Conservation (phyloP, 2,797 vertebrate species). For the Chaetophractus vellerosus region DNA sequence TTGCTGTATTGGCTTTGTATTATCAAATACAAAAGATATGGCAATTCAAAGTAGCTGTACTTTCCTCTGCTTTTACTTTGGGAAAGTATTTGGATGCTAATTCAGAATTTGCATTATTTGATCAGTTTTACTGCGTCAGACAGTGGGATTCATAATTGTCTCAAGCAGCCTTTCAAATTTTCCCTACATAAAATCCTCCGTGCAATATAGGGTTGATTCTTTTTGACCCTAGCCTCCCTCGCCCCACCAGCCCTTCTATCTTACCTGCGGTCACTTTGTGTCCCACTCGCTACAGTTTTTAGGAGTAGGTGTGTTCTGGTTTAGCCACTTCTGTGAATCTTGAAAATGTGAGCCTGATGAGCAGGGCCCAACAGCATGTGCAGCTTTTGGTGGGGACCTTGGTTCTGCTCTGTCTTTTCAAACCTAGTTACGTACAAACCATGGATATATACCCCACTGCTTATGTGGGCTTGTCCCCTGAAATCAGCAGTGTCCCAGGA, state of each 20-base stretch:
- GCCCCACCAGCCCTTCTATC: too few species aligned
- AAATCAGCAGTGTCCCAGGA: not conserved
- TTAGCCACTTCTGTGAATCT: not conserved
- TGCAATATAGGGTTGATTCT: not conserved
- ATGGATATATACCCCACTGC: not conserved
- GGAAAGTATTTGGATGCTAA: constrained; percentile 52
- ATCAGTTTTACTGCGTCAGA: constrained; percentile 9
- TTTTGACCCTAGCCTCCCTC: too few species aligned
- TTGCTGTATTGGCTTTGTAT: constrained; percentile 6
- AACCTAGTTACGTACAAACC: not conserved
- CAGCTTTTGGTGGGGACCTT: not conserved
- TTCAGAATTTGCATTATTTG: constrained; percentile 46
- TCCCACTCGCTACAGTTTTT: not conserved
- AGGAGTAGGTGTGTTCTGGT: not conserved
- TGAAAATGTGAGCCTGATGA: not conserved
- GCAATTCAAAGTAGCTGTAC: constrained; percentile 31
- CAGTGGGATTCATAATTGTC: not conserved
- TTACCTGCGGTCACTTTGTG: not conserved
- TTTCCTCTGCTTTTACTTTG: constrained; percentile 54
- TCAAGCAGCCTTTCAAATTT: constrained; percentile 28
- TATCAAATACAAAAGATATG: constrained; percentile 35
- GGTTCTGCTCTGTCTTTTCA: not conserved
- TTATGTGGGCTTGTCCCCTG: not conserved
- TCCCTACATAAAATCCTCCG: not conserved
- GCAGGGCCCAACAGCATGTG: not conserved